phyloP scores from a whole-genome alignment of 2,888 invertebrate species.

The Eretmocerus hayati region DNA sequence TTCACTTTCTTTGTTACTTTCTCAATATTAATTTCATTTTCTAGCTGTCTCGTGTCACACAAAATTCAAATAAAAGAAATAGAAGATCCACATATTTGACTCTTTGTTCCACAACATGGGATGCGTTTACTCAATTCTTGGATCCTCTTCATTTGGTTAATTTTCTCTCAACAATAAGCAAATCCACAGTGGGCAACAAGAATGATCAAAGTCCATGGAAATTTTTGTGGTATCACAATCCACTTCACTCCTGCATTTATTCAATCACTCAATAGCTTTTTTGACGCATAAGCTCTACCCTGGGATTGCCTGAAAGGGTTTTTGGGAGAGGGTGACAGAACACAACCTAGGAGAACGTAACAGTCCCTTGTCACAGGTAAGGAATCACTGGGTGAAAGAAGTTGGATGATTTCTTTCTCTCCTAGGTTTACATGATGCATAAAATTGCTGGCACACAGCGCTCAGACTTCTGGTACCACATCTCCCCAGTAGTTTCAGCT shows the following conservation, averaged over 20 bases:
- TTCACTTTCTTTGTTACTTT: no score
- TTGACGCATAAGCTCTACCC: slow-evolving; percentile 11
- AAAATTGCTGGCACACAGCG: not conserved
- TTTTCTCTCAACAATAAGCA: slow-evolving; percentile 17
- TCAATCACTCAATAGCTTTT: slow-evolving; percentile 4
- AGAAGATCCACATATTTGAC: no score
- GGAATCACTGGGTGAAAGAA: slow-evolving; percentile 16
- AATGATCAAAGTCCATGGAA: slow-evolving; percentile 19
- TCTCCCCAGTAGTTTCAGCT: slow-evolving; percentile 11
- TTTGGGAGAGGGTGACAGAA: slow-evolving; percentile 9
- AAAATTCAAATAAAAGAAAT: no score
- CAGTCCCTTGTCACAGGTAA: slow-evolving; percentile 11
- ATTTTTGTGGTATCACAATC: slow-evolving; percentile 9
- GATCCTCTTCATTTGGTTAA: slow-evolving; percentile 3
- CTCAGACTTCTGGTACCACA: slow-evolving; percentile 8
- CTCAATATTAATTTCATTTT: no score
- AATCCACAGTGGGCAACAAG: slow-evolving; percentile 19
- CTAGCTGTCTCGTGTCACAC: no score
- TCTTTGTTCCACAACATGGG: no score
- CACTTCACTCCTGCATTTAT: not conserved
- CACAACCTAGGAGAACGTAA: slow-evolving; percentile 18
- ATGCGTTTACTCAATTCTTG: no score
- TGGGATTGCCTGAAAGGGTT: slow-evolving; percentile 8
- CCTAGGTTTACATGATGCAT: slow-evolving; percentile 14
- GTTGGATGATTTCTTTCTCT: slow-evolving; percentile 14